phyloP scores from a whole-genome alignment of 2,113 vertebrate genomes.

The Prunella fulvescens region DNA sequence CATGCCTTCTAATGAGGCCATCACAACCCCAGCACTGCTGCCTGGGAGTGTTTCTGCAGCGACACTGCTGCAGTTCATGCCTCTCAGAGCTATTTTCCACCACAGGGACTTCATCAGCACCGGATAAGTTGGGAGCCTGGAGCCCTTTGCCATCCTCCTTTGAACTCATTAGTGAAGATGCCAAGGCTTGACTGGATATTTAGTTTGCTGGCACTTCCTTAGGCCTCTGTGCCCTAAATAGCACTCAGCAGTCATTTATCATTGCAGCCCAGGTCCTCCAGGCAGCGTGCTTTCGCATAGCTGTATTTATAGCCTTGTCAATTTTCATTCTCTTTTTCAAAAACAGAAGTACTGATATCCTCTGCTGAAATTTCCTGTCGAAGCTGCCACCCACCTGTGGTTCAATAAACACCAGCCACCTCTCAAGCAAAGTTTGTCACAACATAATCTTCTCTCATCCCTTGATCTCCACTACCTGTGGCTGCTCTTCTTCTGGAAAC shows the following conservation, averaged over 20 bases:
- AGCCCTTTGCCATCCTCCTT: background rate
- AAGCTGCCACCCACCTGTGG: background rate
- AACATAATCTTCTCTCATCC: background rate
- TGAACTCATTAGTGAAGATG: background rate
- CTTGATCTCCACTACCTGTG: background rate
- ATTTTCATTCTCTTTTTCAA: background rate
- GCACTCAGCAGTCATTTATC: conserved; percentile 38
- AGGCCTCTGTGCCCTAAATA: conserved; percentile 26
- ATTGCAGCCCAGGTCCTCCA: background rate
- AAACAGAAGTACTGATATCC: background rate
- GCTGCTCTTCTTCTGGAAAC: background rate
- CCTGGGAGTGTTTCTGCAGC: background rate
- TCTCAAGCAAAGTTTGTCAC: background rate
- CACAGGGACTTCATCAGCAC: background rate
- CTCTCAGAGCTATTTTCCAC: background rate
- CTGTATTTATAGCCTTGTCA: conserved; percentile 38
- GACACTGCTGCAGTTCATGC: background rate
- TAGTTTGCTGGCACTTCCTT: background rate
- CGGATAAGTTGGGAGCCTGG: background rate
- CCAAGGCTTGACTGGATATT: conserved; percentile 1
- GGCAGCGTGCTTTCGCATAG: background rate
- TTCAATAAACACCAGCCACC: background rate
- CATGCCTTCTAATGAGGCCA: background rate
- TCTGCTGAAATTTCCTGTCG: background rate
- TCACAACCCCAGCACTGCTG: background rate